Evolutionary conservation across 2,888 invertebrate species (phyloP).

Genomic region (Melinaea menophilus): DNA sequence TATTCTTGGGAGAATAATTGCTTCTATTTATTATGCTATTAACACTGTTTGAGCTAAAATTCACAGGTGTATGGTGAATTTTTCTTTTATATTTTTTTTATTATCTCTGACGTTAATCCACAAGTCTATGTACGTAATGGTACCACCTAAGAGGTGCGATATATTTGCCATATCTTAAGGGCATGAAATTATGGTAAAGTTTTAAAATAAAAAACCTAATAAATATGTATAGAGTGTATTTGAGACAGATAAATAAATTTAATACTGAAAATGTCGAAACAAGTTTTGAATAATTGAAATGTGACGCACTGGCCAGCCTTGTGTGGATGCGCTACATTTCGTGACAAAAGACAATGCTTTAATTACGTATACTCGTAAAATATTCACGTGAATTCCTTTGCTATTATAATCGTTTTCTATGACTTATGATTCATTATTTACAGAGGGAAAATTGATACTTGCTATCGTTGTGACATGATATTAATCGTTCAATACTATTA

Average conservation of each 20-base stretch:
- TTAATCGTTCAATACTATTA: constrained; percentile 3
- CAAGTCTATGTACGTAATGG: too few species aligned
- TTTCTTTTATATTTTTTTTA: constrained; percentile 1
- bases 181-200: constrained; percentile 18
- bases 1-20: neutral
- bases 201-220: constrained; percentile 49
- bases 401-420: neutral
- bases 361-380: neutral
- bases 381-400: neutral
- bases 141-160: neutral
- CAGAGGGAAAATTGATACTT: neutral
- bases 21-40: neutral
- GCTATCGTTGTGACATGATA: neutral
- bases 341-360: constrained; percentile 39
- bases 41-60: constrained; percentile 5
- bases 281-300: constrained; percentile 61
- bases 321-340: constrained; percentile 62
- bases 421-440: neutral
- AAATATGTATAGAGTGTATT: constrained; percentile 51
- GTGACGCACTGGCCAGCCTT: constrained; percentile 70
- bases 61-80: constrained; percentile 13
- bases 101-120: neutral
- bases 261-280: constrained; percentile 56
- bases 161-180: neutral
- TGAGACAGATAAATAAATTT: constrained; percentile 50